Percentiles rank a stretch among this genome's conserved stretches.
Evolutionary conservation across 2,797 vertebrate genomes (phyloP).

Genomic region (Calcarius lapponicus): DNA sequence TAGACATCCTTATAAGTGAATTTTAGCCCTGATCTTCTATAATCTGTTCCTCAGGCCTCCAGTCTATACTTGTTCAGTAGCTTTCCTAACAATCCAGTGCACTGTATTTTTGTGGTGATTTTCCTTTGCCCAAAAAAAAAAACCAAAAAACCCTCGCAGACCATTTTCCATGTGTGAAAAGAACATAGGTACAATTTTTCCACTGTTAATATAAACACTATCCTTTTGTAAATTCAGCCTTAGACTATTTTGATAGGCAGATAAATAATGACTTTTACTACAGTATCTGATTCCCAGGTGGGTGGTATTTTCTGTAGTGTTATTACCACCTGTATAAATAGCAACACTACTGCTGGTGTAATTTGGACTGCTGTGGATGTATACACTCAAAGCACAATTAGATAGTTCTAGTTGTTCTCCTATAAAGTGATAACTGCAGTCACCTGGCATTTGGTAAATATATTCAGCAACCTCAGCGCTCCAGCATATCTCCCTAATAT

Average conservation of each 20-base stretch:
- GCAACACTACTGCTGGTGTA: neutral
- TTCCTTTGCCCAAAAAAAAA: neutral
- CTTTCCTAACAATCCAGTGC: neutral
- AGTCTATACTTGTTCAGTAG: neutral
- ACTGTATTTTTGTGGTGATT: neutral
- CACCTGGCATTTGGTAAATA: slow-evolving; percentile 1
- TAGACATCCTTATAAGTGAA: neutral
- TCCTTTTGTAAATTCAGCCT: neutral
- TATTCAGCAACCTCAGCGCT: neutral
- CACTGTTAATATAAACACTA: neutral
- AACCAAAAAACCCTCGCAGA: neutral
- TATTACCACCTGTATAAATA: slow-evolving; percentile 49
- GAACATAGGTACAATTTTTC: neutral
- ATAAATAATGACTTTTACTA: slow-evolving; percentile 25
- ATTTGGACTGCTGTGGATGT: slow-evolving; percentile 16
- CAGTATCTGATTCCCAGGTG: neutral
- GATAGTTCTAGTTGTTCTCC: neutral
- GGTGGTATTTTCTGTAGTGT: slow-evolving; percentile 27
- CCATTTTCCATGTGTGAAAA: neutral
- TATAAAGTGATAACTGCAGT: neutral
- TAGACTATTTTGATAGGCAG: neutral
- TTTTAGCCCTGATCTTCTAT: neutral
- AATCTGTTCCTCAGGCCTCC: neutral
- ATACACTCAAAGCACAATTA: neutral
- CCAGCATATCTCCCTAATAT: neutral